Evolutionary conservation across 2,888 invertebrate genomes (phyloP).

Genomic region (Archips crataeganus): DNA sequence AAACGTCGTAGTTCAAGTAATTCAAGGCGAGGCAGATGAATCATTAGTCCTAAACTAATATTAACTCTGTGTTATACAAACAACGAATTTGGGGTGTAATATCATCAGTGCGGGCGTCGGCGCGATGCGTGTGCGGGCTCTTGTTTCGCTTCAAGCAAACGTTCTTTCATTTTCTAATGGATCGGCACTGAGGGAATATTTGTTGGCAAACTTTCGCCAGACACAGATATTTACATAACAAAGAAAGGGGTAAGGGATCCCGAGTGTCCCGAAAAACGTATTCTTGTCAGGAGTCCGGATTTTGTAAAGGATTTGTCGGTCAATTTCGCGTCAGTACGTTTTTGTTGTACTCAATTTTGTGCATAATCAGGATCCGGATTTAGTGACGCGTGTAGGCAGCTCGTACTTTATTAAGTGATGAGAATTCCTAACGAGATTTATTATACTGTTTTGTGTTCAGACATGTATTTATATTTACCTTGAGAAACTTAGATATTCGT

Average conservation of each 20-base stretch:
- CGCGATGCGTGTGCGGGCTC: slow-evolving; percentile 49
- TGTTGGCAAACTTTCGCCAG: slow-evolving; percentile 74
- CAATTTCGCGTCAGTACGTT: slow-evolving; percentile 69
- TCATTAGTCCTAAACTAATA: slow-evolving; percentile 80
- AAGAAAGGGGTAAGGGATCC: slow-evolving; percentile 73
- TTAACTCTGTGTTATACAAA: slow-evolving; percentile 69
- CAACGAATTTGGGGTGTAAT: slow-evolving; percentile 66
- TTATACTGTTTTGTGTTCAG: slow-evolving; percentile 8
- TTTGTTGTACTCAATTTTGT: slow-evolving; percentile 64
- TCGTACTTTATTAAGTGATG: slow-evolving; percentile 58
- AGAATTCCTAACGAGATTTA: slow-evolving; percentile 53
- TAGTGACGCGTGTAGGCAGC: slow-evolving; percentile 53
- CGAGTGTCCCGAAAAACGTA: slow-evolving; percentile 70
- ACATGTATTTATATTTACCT: not conserved
- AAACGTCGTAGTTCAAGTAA: slow-evolving; percentile 56
- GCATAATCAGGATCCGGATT: slow-evolving; percentile 60
- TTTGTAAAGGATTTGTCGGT: slow-evolving; percentile 75
- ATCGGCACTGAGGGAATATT: slow-evolving; percentile 72
- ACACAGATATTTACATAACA: slow-evolving; percentile 79
- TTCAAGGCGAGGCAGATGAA: slow-evolving; percentile 68
- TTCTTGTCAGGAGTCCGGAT: slow-evolving; percentile 73
- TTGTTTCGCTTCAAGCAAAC: slow-evolving; percentile 68
- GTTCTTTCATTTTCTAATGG: slow-evolving; percentile 82
- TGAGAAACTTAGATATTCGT: not conserved
- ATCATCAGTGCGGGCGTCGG: slow-evolving; percentile 53